Base-by-base conservation (phyloP, 2,113 vertebrate species). In the Rhabdornis inornatus region DNA sequence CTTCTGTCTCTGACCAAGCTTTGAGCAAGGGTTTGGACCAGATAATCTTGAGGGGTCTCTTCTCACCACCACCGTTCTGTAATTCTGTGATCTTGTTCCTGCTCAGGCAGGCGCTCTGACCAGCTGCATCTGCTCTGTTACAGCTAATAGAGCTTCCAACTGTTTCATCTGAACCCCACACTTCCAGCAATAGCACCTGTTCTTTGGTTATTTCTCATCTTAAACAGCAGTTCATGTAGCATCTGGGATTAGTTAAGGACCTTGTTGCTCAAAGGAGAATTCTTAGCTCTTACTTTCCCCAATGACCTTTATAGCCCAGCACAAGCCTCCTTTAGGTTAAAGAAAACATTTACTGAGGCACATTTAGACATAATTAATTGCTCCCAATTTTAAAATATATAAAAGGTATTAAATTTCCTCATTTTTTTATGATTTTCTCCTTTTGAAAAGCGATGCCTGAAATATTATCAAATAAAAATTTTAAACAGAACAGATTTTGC, bases 141-240 rank as follows among this genome's bases (percentile, higher is more conserved):
- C 53, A 87, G 78, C 66, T 91, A 91, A 87, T 25, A 84, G 60
- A 87, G 27, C 69, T 91, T 74, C 87, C 87, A 91, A 87, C 69
- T 87, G 60, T 90, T 95, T 87, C 84, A 76, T 82, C 82, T 90
- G 83, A 96, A 61, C 27, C 23, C 78, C 65, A 56, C 28, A 37
- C 22, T 90, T 90, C 61, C 74, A 94, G 81, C 65, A 85, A 64
- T 9, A 87, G 37, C 94, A 95, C 90, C 95, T 93, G 87, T 65
- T 93, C 75, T 56, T 82, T n/a, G 35, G 61, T 80, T 96, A 87
- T 96, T 96, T 83, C 84, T 92, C 89, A 87, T 89, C 55, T 94
- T 91, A 89, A 87, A 57, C 19, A 25, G 61, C 15, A 9, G 40
- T 49, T 87, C 57, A 30, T 69, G 70, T 9, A 93, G 57, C 94